Percentiles rank a stretch among this genome's conserved stretches.
Conservation (phyloP, 2,888 invertebrate genomes). For the Archips crataeganus region DNA sequence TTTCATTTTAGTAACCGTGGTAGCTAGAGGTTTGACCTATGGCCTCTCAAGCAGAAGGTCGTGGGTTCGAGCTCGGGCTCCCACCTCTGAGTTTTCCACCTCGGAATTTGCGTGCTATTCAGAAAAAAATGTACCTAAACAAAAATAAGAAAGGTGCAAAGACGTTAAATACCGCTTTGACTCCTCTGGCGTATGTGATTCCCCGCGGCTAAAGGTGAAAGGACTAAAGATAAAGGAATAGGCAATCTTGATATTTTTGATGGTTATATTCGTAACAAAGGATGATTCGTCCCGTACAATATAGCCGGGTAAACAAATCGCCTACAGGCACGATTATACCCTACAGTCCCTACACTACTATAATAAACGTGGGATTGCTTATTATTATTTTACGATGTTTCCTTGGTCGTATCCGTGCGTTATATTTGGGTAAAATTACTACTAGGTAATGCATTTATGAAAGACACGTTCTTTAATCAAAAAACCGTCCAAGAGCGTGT, state of each 20-base stretch:
- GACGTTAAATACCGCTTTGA: neutral
- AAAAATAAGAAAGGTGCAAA: neutral
- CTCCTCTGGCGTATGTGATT: neutral
- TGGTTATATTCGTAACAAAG: slow-evolving; percentile 20
- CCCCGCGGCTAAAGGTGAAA: slow-evolving; percentile 7
- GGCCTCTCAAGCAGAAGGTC: no score
- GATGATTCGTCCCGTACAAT: slow-evolving; percentile 18
- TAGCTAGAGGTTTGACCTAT: no score
- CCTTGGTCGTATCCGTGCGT: slow-evolving; percentile 17
- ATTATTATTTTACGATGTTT: slow-evolving; percentile 32
- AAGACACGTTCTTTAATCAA: no score
- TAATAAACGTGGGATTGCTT: slow-evolving; percentile 19
- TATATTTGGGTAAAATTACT: neutral
- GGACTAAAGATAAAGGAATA: neutral
- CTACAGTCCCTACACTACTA: neutral
- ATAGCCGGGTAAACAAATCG: slow-evolving; percentile 29
- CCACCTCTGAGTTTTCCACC: no score
- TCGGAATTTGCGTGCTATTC: no score
- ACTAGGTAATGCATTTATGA: neutral
- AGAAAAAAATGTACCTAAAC: neutral
- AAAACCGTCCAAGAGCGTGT: no score
- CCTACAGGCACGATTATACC: slow-evolving; percentile 19
- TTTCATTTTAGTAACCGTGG: no score
- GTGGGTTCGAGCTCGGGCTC: no score
- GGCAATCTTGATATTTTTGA: slow-evolving; percentile 19